Evolutionary conservation across 2,797 vertebrate species (phyloP).

Genomic region (Gymnoscopelus microlampas): DNA sequence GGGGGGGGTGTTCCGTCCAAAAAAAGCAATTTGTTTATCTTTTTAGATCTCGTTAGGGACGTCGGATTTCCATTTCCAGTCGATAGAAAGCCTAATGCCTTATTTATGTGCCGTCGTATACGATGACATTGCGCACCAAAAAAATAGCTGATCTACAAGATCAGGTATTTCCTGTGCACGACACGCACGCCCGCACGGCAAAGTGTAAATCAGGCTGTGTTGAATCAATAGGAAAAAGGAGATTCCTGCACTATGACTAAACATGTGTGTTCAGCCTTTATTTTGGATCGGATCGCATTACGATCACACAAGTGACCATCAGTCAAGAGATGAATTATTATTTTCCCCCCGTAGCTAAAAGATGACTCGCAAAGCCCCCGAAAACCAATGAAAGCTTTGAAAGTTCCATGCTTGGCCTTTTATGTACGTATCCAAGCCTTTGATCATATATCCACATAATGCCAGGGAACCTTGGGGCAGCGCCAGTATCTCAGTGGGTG

Average conservation of each 20-base stretch:
- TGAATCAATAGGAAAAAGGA: too few species aligned
- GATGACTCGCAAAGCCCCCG: constrained; percentile 14
- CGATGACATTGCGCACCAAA: not conserved
- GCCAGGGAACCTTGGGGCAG: constrained; percentile 47
- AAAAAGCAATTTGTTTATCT: constrained; percentile 30
- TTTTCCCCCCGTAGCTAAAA: constrained; percentile 1
- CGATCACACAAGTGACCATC: not conserved
- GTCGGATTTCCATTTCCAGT: constrained; percentile 17
- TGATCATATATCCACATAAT: constrained; percentile 61
- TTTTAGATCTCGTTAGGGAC: constrained; percentile 7
- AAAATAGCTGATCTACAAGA: too few species aligned
- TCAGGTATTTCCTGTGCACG: too few species aligned
- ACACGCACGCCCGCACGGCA: too few species aligned
- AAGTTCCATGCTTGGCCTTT: constrained; percentile 46
- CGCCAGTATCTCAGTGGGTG: constrained; percentile 60
- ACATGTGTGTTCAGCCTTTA: too few species aligned
- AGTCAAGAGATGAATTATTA: not conserved
- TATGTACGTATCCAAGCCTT: constrained; percentile 56
- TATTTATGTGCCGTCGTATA: not conserved
- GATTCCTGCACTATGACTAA: too few species aligned
- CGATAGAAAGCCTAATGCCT: not conserved
- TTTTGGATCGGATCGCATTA: too few species aligned
- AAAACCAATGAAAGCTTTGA: constrained; percentile 43
- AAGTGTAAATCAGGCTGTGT: too few species aligned
- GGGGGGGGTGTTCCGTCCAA: constrained; percentile 18